phyloP scores from a whole-genome alignment of 2,113 vertebrate species.

The Pteruthius melanotis region DNA sequence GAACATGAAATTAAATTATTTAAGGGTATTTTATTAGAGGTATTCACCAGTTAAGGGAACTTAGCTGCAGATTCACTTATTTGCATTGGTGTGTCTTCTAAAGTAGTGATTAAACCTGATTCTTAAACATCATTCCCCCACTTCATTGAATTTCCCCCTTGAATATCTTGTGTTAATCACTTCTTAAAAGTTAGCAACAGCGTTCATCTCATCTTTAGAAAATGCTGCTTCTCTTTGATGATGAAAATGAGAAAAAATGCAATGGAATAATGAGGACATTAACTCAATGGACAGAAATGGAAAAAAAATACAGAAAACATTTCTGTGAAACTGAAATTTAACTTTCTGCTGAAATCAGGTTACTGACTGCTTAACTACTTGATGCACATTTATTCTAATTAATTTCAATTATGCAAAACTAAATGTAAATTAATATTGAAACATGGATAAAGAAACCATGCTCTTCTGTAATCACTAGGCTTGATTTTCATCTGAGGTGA shows the following conservation, averaged over 20 bases:
- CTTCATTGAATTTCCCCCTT: not conserved
- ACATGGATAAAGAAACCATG: not conserved
- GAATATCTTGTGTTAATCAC: not conserved
- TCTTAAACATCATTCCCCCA: not conserved
- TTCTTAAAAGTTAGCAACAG: not conserved
- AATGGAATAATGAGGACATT: not conserved
- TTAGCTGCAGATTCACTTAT: not conserved
- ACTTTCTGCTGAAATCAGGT: not conserved
- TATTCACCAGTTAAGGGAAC: not conserved
- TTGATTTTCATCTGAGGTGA: not conserved
- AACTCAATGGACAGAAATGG: not conserved
- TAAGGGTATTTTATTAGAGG: not conserved
- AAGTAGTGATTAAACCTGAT: not conserved
- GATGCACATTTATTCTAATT: conserved; percentile 47
- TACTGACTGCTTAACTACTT: conserved; percentile 7
- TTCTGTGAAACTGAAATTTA: not conserved
- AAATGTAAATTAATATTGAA: not conserved
- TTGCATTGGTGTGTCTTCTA: not conserved
- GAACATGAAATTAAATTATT: not conserved
- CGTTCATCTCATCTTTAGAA: not conserved
- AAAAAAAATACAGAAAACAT: not conserved
- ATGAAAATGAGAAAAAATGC: not conserved
- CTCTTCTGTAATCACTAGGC: not conserved
- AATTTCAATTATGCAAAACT: conserved; percentile 30
- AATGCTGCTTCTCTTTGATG: not conserved